Evolutionary conservation across 2,888 invertebrate species (phyloP).

Genomic region (Mycogona germanica): DNA sequence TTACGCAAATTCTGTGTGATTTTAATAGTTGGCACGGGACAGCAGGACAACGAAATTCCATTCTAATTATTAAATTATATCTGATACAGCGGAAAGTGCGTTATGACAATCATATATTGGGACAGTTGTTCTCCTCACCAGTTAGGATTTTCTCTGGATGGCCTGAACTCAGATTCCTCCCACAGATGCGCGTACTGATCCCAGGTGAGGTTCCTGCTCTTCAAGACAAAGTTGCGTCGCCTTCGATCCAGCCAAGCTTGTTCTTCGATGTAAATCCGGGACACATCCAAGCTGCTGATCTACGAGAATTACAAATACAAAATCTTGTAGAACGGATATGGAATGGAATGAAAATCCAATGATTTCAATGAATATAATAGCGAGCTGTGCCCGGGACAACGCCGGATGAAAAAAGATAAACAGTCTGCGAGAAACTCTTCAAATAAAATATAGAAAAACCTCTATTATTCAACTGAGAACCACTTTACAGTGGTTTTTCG

Average conservation of each 20-base stretch:
- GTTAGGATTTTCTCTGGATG: neutral
- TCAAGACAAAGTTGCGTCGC: neutral
- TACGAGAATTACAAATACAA: neutral
- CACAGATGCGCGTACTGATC: slow-evolving; percentile 2
- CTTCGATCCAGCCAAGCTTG: neutral
- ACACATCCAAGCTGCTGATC: neutral
- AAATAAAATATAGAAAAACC: no score
- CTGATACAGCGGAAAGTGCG: neutral
- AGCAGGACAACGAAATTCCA: no score
- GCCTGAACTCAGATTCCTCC: slow-evolving; percentile 4
- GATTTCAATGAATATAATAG: no score
- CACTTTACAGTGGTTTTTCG: no score
- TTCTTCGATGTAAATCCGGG: slow-evolving; percentile 3
- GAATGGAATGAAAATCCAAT: no score
- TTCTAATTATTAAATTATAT: no score
- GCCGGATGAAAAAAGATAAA: no score
- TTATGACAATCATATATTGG: neutral
- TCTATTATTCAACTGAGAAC: no score
- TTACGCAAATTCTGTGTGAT: no score
- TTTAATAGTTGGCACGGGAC: no score
- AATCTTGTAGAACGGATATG: neutral
- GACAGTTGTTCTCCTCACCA: neutral
- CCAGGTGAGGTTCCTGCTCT: slow-evolving; percentile 6
- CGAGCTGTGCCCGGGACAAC: no score
- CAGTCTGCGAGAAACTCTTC: no score